A percentile compares a stretch with the other conserved stretches of the same genome.
phyloP scores from a whole-genome alignment of 2,113 vertebrate species.

The Hypomesus transpacificus region DNA sequence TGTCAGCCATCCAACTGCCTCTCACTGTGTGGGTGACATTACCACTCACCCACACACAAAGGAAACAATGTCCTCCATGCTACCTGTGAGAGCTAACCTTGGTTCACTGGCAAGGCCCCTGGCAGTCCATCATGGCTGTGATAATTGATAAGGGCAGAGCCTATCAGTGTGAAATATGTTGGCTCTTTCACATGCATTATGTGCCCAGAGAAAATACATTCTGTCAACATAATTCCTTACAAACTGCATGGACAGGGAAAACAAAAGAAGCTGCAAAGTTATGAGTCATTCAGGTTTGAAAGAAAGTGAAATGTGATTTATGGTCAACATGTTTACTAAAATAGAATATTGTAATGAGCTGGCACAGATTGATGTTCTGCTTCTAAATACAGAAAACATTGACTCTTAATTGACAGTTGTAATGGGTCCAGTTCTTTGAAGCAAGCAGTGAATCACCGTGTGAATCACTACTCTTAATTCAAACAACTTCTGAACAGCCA shows the following conservation, averaged over 20 bases:
- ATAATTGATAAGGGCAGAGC: slow-evolving; percentile 28
- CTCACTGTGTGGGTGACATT: slow-evolving; percentile 20
- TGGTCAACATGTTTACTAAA: no score
- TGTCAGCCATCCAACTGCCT: slow-evolving; percentile 17
- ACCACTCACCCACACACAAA: slow-evolving; percentile 17
- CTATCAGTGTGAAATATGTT: slow-evolving; percentile 28
- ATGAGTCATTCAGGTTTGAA: slow-evolving; percentile 12
- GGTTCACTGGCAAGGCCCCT: slow-evolving; percentile 19
- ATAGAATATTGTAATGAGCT: no score
- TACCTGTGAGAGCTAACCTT: slow-evolving; percentile 26
- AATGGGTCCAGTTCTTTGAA: no score
- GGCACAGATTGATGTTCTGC: no score
- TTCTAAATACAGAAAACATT: no score
- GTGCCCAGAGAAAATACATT: slow-evolving; percentile 24
- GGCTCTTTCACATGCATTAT: slow-evolving; percentile 35
- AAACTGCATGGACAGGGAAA: slow-evolving; percentile 22
- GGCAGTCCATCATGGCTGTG: slow-evolving; percentile 14
- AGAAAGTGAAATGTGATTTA: neutral
- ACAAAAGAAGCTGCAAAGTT: neutral
- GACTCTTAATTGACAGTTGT: no score
- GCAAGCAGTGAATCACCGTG: no score
- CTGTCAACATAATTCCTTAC: slow-evolving; percentile 27
- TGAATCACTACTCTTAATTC: neutral
- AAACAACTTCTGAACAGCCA: neutral
- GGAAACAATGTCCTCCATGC: slow-evolving; percentile 24